Evolutionary conservation across 2,888 invertebrate species (phyloP).

Genomic region (Chrysolina americana): DNA sequence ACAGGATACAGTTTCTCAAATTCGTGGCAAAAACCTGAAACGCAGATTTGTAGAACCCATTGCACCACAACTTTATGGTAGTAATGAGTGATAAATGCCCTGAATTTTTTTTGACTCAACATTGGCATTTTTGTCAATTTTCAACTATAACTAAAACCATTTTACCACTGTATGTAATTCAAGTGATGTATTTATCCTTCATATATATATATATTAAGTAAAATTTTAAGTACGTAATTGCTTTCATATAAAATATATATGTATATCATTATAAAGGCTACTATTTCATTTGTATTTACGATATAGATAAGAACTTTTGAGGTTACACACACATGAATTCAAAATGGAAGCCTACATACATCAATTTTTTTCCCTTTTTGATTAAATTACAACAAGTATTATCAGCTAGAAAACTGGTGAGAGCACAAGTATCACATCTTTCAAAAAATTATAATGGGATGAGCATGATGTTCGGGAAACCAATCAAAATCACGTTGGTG

Average conservation of each 20-base stretch:
- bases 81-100: too few relatives aligned
- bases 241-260: slow-evolving; percentile 30
- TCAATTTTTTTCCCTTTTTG: not conserved
- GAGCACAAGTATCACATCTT: not conserved
- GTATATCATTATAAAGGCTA: slow-evolving; percentile 17
- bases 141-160: not conserved
- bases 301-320: not conserved
- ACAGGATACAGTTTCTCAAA: too few relatives aligned
- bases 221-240: slow-evolving; percentile 10
- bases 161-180: slow-evolving; percentile 2
- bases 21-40: too few relatives aligned
- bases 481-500: not conserved
- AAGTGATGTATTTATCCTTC: slow-evolving; percentile 13
- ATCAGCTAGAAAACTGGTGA: not conserved
- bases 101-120: too few relatives aligned
- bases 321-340: not conserved
- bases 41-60: too few relatives aligned
- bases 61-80: too few relatives aligned
- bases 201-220: slow-evolving; percentile 1
- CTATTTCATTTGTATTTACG: slow-evolving; percentile 18
- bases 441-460: slow-evolving; percentile 9
- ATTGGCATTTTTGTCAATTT: slow-evolving; percentile 3
- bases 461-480: not conserved
- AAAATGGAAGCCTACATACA: slow-evolving; percentile 31
- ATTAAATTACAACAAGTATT: slow-evolving; percentile 8